These are phyloP conservation scores for Drosophila virilis DNA, from an alignment of 1,140 invertebrate genomes.

Conservation along the genomic window DNA sequence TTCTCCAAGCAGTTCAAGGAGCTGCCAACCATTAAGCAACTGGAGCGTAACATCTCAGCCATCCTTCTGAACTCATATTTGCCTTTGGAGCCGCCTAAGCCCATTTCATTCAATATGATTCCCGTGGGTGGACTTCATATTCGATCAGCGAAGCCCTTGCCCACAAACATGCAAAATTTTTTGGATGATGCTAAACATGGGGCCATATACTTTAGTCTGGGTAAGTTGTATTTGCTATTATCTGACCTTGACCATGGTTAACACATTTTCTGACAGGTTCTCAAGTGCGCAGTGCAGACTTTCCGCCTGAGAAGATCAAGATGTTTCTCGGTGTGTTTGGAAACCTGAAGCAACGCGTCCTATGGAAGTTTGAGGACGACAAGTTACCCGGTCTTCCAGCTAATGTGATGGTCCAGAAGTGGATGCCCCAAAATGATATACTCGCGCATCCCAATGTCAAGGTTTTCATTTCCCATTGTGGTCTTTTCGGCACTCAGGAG, in stretches of 20 bases:
- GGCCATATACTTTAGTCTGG: slow-evolving; percentile 87
- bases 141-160: slow-evolving; percentile 74
- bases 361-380: slow-evolving; percentile 88
- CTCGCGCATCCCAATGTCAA: slow-evolving; percentile 86
- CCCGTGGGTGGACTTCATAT: slow-evolving; percentile 85
- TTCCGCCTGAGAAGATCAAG: slow-evolving; percentile 84
- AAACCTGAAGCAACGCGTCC: slow-evolving; percentile 85
- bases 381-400: slow-evolving; percentile 84
- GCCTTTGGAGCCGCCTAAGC: slow-evolving; percentile 81
- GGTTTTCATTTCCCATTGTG: slow-evolving; percentile 87
- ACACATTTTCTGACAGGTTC: slow-evolving; percentile 43
- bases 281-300: slow-evolving; percentile 73
- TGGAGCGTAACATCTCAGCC: slow-evolving; percentile 85
- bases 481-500: slow-evolving; percentile 87
- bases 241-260: background rate
- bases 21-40: slow-evolving; percentile 83
- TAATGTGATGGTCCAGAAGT: slow-evolving; percentile 87
- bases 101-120: slow-evolving; percentile 84
- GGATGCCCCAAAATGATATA: slow-evolving; percentile 88
- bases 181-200: slow-evolving; percentile 85
- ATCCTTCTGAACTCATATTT: slow-evolving; percentile 85
- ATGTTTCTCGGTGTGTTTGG: slow-evolving; percentile 85
- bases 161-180: slow-evolving; percentile 70
- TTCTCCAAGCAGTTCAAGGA: slow-evolving; percentile 53
- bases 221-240: slow-evolving; percentile 50